Percentiles rank a stretch among this genome's conserved stretches.
Conservation (phyloP, 2,888 invertebrate genomes). For the Lordiphosa andalusiaca region DNA sequence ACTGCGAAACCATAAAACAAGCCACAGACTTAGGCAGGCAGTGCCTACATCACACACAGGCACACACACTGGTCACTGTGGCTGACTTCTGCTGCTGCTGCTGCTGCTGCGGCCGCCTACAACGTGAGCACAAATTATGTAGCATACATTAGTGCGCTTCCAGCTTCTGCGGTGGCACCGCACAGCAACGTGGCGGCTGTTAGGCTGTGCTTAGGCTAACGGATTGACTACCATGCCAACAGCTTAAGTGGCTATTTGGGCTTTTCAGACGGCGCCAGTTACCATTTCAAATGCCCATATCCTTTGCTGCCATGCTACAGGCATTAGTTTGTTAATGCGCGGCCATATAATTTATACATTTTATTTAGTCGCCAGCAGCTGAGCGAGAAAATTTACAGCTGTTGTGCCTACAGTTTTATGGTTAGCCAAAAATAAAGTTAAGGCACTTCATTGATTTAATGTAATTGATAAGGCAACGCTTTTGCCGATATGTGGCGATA, state of each 20-base stretch:
- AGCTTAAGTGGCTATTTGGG: slow-evolving; percentile 66
- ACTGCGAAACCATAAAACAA: slow-evolving; percentile 73
- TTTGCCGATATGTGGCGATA: too few relatives aligned
- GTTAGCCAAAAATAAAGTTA: slow-evolving; percentile 35
- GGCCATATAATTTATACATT: slow-evolving; percentile 57
- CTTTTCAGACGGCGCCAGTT: slow-evolving; percentile 41
- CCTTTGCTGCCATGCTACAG: slow-evolving; percentile 15
- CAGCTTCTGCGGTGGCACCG: slow-evolving; percentile 43
- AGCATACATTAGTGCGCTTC: slow-evolving; percentile 59
- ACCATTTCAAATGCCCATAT: slow-evolving; percentile 25
- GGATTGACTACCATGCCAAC: slow-evolving; percentile 72
- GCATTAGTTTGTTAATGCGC: slow-evolving; percentile 52
- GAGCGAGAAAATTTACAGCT: slow-evolving; percentile 63
- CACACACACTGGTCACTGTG: slow-evolving; percentile 5
- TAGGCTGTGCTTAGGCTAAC: slow-evolving; percentile 54
- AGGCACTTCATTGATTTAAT: slow-evolving; percentile 61
- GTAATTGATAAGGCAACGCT: slow-evolving; percentile 51
- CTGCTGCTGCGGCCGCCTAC: slow-evolving; percentile 4
- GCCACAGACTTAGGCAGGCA: slow-evolving; percentile 62
- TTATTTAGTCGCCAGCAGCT: slow-evolving; percentile 57
- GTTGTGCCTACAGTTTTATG: slow-evolving; percentile 45
- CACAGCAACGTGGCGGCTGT: slow-evolving; percentile 46
- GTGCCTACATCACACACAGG: slow-evolving; percentile 19
- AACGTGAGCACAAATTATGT: slow-evolving; percentile 62
- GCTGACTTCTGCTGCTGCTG: too few relatives aligned